phyloP scores from a whole-genome alignment of 2,888 invertebrate genomes.

The Timema podura region DNA sequence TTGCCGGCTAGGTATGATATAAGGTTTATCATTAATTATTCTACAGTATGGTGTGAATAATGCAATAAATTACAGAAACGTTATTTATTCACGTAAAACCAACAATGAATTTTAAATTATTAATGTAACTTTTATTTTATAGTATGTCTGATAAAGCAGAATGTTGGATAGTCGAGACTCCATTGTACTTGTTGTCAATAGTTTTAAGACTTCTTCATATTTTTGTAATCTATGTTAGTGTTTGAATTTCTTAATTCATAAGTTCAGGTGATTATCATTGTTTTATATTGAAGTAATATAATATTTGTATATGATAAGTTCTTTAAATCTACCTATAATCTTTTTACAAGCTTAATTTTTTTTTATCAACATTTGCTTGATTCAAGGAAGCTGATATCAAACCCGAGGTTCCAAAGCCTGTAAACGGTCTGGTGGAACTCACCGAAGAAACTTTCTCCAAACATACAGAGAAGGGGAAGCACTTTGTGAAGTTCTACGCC shows the following conservation, averaged over 20 bases:
- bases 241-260: too few species aligned
- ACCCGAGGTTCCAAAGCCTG: slow-evolving; percentile 52
- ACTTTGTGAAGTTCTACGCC: slow-evolving; percentile 88
- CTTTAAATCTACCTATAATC: neutral
- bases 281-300: neutral
- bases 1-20: too few species aligned
- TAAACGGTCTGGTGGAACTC: slow-evolving; percentile 64
- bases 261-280: neutral
- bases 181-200: too few species aligned
- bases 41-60: too few species aligned
- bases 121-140: too few species aligned
- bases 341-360: neutral
- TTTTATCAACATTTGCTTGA: neutral
- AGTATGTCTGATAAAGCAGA: too few species aligned
- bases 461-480: slow-evolving; percentile 66
- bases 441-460: slow-evolving; percentile 72
- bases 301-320: neutral
- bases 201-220: too few species aligned
- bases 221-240: neutral
- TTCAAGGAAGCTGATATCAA: slow-evolving; percentile 32
- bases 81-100: too few species aligned
- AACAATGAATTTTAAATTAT: too few species aligned
- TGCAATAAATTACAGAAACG: too few species aligned
- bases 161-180: too few species aligned
- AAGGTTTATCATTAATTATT: too few species aligned